Evolutionary conservation across 2,888 invertebrate species (phyloP).

Genomic region (Saturnia pavonia): DNA sequence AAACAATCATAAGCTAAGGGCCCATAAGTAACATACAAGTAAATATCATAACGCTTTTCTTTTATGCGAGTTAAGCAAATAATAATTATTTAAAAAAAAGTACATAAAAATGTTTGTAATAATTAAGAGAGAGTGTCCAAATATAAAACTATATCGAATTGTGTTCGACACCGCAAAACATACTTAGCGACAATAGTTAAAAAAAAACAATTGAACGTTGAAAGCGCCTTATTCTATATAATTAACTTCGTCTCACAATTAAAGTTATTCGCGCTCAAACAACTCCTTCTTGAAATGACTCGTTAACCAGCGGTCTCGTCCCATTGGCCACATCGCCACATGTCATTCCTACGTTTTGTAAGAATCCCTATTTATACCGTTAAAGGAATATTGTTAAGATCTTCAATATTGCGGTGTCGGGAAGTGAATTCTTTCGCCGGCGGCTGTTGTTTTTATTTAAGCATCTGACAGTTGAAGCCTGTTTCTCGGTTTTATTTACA

Average conservation of each 20-base stretch:
- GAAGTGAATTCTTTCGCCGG: slow-evolving; percentile 26
- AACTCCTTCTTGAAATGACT: slow-evolving; percentile 13
- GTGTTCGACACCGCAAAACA: neutral
- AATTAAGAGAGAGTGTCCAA: neutral
- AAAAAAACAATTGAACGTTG: neutral
- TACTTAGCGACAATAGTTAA: neutral
- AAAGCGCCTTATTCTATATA: slow-evolving; percentile 7
- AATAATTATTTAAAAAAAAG: neutral
- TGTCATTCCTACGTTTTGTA: slow-evolving; percentile 10
- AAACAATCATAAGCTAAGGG: too few relatives aligned
- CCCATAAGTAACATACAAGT: too few relatives aligned
- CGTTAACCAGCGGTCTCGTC: neutral
- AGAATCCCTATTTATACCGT: neutral
- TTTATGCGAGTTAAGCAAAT: too few relatives aligned
- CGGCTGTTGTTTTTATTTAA: slow-evolving; percentile 45
- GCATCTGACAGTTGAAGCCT: slow-evolving; percentile 44
- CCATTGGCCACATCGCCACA: slow-evolving; percentile 8
- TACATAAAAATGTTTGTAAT: too few relatives aligned
- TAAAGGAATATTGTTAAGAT: slow-evolving; percentile 2
- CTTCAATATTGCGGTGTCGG: slow-evolving; percentile 15
- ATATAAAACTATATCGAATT: neutral
- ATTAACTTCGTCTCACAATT: slow-evolving; percentile 15
- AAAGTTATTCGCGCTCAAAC: slow-evolving; percentile 7
- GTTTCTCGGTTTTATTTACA: slow-evolving; percentile 38
- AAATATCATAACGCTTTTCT: too few relatives aligned